A percentile compares a stretch with the other conserved stretches of the same genome.
These are phyloP conservation scores for Dolichopus griseipennis DNA, from an alignment of 2,888 invertebrate genomes.

Conservation along the genomic window DNA sequence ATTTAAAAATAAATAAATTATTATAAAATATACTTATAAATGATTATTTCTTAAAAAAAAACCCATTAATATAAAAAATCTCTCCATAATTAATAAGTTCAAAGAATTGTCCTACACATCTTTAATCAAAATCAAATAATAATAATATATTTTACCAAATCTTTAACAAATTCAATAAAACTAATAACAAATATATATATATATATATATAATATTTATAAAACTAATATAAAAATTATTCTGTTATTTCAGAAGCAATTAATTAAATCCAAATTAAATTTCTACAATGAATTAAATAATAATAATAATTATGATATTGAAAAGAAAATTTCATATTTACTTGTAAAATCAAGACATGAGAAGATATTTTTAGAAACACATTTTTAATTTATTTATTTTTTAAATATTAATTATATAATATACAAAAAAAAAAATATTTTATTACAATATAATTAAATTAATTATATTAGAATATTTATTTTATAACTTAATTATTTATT, in stretches of 20 bases:
- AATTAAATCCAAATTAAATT: not conserved
- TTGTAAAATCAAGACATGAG: not conserved
- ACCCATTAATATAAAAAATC: no score
- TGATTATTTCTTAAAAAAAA: no score
- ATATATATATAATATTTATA: no score
- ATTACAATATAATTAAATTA: not conserved
- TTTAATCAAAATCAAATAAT: no score
- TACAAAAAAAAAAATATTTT: not conserved
- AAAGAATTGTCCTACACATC: no score
- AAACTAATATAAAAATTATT: not conserved
- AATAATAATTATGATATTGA: not conserved
- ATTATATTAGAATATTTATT: not conserved
- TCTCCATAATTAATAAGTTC: no score
- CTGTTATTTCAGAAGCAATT: not conserved
- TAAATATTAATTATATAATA: not conserved
- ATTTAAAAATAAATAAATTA: no score
- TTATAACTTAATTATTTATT: not conserved
- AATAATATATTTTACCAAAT: no score
- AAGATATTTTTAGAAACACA: not conserved
- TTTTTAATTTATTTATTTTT: not conserved
- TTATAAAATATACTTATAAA: no score
- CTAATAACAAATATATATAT: no score
- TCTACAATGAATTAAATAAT: slow-evolving; percentile 6
- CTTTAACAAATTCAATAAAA: no score
- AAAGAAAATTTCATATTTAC: not conserved